Base-by-base conservation (phyloP, 2,888 invertebrate genomes). In the Antheraea assamensis region DNA sequence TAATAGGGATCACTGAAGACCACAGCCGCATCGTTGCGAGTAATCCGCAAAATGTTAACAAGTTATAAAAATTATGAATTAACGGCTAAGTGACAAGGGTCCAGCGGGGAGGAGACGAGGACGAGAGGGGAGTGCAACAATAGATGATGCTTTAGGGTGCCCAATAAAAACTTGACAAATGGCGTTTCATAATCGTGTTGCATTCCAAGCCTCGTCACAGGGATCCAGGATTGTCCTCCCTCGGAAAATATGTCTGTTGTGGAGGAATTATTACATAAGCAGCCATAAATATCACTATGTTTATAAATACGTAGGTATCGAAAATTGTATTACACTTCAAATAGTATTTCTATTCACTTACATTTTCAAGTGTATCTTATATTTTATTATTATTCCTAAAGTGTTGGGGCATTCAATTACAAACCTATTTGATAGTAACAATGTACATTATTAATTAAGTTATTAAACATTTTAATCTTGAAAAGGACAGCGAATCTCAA, bases 121-220 rank as follows among this genome's bases (percentile, higher is more conserved):
- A 79, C 81, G 83, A 80, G 80, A 77, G 76, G 82, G 79, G 81
- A 77, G 79, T 79, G 80, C 87, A 86, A 93, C 93, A 93, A 93
- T 91, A 85, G 91, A 80, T 81, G 85, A 80, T 87, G 85, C 88
- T 90, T 86, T 87, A 85, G 93, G 92, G 92, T 84, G 89, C 88
- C 93, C 92, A 94, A 94, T 94, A 95, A 94, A 95, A 94, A 94
- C 93, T 94, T 94, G 94, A 94, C 94, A 94, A 95, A 94, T 94
- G 93, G 93, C 89, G 90, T 92, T 92, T 92, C 94, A 94, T 94
- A 94, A 94, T 94, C 92, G 90, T 88, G 85, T 84, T 88, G 91
- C 93, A 94, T 94, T 93, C 94, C 94, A 79, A 82, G 86, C 86
- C 85, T 88, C 89, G 91, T 92, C 92, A 91, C 84, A 83, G 87